Evolutionary conservation across 2,797 vertebrate species (phyloP).

Genomic region (Hyperoplus lanceolatus): DNA sequence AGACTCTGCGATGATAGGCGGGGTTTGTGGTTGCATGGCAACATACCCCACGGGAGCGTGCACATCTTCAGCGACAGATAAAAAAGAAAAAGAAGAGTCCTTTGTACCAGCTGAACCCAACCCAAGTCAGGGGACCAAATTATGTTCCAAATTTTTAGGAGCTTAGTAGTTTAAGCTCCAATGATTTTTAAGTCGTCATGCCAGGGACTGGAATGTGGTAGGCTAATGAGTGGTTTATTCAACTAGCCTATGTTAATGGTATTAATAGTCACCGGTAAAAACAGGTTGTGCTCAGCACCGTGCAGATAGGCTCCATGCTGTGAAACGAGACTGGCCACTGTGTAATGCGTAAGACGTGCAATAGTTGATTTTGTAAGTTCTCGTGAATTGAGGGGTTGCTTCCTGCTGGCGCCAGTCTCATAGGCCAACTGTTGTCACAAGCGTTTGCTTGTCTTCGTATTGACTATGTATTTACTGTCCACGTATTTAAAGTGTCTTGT

Average conservation of each 20-base stretch:
- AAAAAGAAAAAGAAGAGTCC: constrained; percentile 41
- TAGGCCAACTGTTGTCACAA: neutral
- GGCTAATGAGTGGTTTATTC: constrained; percentile 1
- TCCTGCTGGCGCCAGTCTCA: constrained; percentile 52
- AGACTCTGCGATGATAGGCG: constrained; percentile 50
- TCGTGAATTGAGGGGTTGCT: constrained; percentile 33
- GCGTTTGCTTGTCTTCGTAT: neutral
- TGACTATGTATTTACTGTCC: neutral
- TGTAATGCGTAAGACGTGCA: constrained; percentile 25
- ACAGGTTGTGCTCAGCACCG: neutral
- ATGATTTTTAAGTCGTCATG: neutral
- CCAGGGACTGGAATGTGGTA: constrained; percentile 29
- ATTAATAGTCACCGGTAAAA: constrained; percentile 6
- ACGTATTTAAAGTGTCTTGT: neutral
- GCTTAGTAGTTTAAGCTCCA: constrained; percentile 12
- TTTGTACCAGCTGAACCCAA: constrained; percentile 69
- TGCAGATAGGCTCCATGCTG: neutral
- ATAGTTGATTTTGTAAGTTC: constrained; percentile 31
- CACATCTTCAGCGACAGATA: constrained; percentile 47
- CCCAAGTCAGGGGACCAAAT: constrained; percentile 57
- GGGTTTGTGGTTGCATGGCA: constrained; percentile 70
- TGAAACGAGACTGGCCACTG: neutral
- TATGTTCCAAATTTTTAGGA: constrained; percentile 10
- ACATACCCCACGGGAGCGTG: constrained; percentile 66
- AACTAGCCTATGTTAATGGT: neutral